Evolutionary conservation across 2,888 invertebrate genomes (phyloP).

Genomic region (Elysia crispata): DNA sequence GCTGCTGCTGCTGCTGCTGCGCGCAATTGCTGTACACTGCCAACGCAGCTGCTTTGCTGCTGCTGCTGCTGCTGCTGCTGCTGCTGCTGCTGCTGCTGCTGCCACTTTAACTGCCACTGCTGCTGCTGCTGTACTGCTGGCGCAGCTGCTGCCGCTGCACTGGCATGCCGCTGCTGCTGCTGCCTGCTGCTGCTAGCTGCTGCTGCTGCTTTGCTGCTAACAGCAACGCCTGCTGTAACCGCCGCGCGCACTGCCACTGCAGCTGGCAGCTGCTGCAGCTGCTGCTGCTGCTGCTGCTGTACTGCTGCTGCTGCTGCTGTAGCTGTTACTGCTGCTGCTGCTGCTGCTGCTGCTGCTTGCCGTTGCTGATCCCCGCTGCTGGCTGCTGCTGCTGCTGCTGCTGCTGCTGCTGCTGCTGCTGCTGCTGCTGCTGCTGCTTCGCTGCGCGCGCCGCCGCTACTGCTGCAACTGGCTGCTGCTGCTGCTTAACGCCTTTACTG

Average conservation of each 20-base stretch:
- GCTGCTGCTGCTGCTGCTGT: not conserved
- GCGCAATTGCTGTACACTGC: not conserved
- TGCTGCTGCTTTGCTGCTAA: too few species aligned
- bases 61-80: too few species aligned
- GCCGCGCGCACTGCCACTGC: not conserved
- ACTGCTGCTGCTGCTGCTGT: not conserved
- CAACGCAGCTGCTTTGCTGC: too few species aligned
- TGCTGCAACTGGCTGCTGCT: conserved; percentile 1
- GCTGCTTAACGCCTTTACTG: not conserved
- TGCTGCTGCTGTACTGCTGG: too few species aligned
- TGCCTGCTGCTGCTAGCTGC: too few species aligned
- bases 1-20: too few species aligned
- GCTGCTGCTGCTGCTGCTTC: conserved; percentile 10
- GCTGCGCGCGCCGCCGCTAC: too few species aligned
- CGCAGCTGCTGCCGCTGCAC: not conserved
- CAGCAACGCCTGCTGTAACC: not conserved
- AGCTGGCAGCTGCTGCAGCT: not conserved
- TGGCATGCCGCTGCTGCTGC: too few species aligned
- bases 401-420: conserved; percentile 12
- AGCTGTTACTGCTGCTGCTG: too few species aligned
- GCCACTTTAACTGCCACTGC: too few species aligned
- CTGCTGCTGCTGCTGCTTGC: too few species aligned
- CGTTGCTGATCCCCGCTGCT: not conserved
- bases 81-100: too few species aligned
- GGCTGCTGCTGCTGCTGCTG: not conserved